Conservation (phyloP, 2,888 invertebrate genomes). For the Cybosia mesomella region DNA sequence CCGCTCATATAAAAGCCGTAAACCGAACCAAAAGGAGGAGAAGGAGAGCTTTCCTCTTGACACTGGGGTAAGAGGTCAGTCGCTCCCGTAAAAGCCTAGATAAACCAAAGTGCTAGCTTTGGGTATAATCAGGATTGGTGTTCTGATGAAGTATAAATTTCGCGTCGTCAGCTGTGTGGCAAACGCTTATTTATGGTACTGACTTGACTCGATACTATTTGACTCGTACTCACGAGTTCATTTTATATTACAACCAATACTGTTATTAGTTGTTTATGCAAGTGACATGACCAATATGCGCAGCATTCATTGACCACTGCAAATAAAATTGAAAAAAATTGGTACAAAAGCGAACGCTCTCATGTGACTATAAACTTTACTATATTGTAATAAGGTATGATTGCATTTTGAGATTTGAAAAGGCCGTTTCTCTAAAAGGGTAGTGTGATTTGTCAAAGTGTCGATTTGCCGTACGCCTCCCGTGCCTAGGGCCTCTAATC, state of each 20-base stretch:
- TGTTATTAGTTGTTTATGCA: constrained; percentile 30
- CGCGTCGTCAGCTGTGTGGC: background rate
- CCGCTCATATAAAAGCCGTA: background rate
- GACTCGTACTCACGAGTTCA: too few relatives aligned
- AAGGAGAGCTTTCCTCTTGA: background rate
- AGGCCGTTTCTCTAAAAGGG: constrained; percentile 43
- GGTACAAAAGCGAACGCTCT: constrained; percentile 21
- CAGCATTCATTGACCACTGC: constrained; percentile 64
- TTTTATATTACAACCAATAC: too few relatives aligned
- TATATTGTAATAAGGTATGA: constrained; percentile 7
- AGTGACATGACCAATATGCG: constrained; percentile 61
- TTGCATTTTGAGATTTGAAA: constrained; percentile 14
- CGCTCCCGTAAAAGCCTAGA: too few relatives aligned
- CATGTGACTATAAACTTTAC: constrained; percentile 40
- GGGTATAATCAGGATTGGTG: background rate
- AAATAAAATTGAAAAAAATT: constrained; percentile 57
- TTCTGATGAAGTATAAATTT: background rate
- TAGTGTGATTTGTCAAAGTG: constrained; percentile 49
- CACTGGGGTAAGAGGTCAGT: too few relatives aligned
- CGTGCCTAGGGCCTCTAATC: constrained; percentile 76
- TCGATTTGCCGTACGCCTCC: constrained; percentile 71
- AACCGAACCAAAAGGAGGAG: background rate
- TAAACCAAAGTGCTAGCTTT: background rate
- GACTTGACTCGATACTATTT: background rate
- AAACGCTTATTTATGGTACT: background rate